A percentile compares a stretch with the other conserved stretches of the same genome.
phyloP scores from a whole-genome alignment of 2,888 invertebrate species.

The Branchipolynoe longqiensis region DNA sequence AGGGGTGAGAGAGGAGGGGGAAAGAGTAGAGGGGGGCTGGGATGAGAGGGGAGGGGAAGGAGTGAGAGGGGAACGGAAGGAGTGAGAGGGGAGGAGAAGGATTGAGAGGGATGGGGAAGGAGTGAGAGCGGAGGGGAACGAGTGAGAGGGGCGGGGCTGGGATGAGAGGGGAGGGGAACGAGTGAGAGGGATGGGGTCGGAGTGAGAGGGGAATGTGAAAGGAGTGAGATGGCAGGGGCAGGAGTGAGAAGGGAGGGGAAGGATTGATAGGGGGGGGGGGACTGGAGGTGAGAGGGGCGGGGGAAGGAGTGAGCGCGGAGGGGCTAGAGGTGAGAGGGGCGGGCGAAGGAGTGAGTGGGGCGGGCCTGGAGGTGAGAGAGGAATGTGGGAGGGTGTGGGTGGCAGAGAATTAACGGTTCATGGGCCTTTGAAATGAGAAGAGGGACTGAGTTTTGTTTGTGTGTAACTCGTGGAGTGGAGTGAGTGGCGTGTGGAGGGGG shows the following conservation, averaged over 20 bases:
- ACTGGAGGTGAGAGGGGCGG: too few species aligned
- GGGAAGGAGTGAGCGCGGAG: too few species aligned
- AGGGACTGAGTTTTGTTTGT: too few species aligned
- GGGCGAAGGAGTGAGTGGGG: too few species aligned
- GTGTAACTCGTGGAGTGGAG: too few species aligned
- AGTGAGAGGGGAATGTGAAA: not conserved
- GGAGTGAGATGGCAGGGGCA: not conserved
- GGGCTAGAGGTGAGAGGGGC: too few species aligned
- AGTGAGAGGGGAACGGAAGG: not conserved
- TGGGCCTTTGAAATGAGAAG: too few species aligned
- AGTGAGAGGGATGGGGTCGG: not conserved
- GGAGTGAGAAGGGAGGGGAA: not conserved
- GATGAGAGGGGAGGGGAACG: not conserved
- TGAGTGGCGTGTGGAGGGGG: too few species aligned
- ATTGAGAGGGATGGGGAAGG: not conserved
- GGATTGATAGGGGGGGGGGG: not conserved
- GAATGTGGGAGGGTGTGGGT: too few species aligned
- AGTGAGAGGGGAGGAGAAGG: not conserved
- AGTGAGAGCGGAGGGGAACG: not conserved
- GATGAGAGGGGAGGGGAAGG: not conserved
- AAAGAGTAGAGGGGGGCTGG: not conserved
- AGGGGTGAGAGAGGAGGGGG: not conserved
- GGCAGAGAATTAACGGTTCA: too few species aligned
- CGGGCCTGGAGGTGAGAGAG: too few species aligned
- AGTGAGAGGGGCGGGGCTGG: not conserved